Evolutionary conservation across 2,888 invertebrate genomes (phyloP), one percentile per base, ranked within the genome.

Genomic region (Ptychoptera contaminata): DNA sequence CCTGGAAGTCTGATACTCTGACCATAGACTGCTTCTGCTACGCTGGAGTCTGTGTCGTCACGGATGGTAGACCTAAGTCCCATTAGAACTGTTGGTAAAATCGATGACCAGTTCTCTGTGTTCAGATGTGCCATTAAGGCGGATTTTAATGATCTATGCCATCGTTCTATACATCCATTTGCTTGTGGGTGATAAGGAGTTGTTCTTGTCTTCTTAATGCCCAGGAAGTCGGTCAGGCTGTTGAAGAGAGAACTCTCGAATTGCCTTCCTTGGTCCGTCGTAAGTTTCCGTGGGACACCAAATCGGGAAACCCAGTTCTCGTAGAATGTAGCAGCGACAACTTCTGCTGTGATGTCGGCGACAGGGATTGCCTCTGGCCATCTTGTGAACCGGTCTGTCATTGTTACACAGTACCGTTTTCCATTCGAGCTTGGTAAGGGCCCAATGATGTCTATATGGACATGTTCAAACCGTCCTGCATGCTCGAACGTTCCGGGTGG

Each of bases 81-180:
- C 8, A 48, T 36, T n/a, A 49, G 31, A 10, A 49, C 37, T 11
- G 50, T 36, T 10, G 45, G 47, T 14, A 51, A 23, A 1, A 32
- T 34, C 12, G 37, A 37, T 29, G 40, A 37, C 48, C 47, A 52
- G 8, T 43, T 39, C 2, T 6, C 9, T 30, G 10, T 47, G 16
- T 9, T 42, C n/a, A n/a, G n/a, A 38, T 46, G 43, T 14, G 47
- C 43, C 16, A 44, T 50, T 2, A 51, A 42, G 6, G 50, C 44
- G 10, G 42, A 30, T 35, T 52, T 52, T 8, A 52, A 9, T 1
- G 46, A 45, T 2, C 52, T 44, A 30, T 52, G 49, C 43, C 48
- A 52, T 23, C 51, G 36, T 39, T 52, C 53, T 10, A 51, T 40
- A 16, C 49, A 41, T 1, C 49, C 51, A 37, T 53, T 53, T 11